phyloP scores from a whole-genome alignment of 2,888 invertebrate genomes.

The Limnephilus rhombicus region DNA sequence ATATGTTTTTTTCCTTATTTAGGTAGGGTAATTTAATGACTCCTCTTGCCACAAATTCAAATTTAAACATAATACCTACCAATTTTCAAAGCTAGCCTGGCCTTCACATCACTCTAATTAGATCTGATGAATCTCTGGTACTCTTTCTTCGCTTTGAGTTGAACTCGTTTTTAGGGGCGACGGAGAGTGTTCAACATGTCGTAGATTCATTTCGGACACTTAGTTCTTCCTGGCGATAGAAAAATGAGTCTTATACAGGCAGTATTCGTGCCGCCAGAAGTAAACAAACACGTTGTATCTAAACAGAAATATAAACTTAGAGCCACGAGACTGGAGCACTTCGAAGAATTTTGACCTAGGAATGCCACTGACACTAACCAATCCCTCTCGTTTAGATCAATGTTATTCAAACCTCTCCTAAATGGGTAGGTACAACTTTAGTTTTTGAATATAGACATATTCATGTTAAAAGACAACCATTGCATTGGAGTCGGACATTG shows the following conservation, averaged over 20 bases:
- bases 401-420: neutral
- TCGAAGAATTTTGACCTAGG: constrained; percentile 62
- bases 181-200: neutral
- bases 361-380: constrained; percentile 52
- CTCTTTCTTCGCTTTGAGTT: neutral
- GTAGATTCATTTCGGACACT: neutral
- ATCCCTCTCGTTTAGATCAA: constrained; percentile 8
- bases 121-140: neutral
- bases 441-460: neutral
- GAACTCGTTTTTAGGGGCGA: neutral
- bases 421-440: neutral
- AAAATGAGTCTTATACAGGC: neutral
- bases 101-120: constrained; percentile 14
- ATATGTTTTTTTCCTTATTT: neutral
- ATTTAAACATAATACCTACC: neutral
- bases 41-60: neutral
- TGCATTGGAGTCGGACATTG: neutral
- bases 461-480: neutral
- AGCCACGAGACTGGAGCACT: constrained; percentile 57
- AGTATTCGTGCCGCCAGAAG: constrained; percentile 41
- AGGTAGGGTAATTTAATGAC: neutral
- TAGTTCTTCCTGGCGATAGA: neutral
- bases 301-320: constrained; percentile 57
- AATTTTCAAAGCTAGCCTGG: neutral
- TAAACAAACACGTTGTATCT: constrained; percentile 60